A percentile compares a stretch with the other conserved stretches of the same genome.
phyloP scores from a whole-genome alignment of 2,113 vertebrate genomes.

The Plectropomus leopardus region DNA sequence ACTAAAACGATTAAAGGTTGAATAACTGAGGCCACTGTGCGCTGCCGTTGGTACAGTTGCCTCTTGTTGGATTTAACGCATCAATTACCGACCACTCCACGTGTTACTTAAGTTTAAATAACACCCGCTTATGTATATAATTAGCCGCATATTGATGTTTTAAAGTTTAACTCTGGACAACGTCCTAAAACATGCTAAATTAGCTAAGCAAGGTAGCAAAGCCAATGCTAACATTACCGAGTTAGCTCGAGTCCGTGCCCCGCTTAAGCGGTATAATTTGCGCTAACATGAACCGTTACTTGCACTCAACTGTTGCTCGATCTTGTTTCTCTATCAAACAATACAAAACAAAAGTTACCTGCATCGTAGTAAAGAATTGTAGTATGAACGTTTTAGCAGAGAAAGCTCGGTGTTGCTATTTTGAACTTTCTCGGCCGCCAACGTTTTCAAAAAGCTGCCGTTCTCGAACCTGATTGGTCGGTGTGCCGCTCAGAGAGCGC shows the following conservation, averaged over 20 bases:
- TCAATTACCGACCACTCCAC: too few species aligned
- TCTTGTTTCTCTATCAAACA: neutral
- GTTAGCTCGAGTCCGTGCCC: neutral
- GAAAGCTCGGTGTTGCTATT: neutral
- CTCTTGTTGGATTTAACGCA: neutral
- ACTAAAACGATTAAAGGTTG: neutral
- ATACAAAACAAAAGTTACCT: slow-evolving; percentile 58
- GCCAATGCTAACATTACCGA: slow-evolving; percentile 13
- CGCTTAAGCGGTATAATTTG: neutral
- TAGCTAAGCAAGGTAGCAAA: neutral
- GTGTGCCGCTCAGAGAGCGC: fast-evolving
- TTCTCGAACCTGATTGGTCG: slow-evolving; percentile 44
- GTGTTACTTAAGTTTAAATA: neutral
- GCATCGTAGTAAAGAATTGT: slow-evolving; percentile 38
- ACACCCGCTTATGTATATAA: neutral
- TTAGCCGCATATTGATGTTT: fast-evolving
- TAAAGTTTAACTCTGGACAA: neutral
- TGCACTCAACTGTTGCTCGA: too few species aligned
- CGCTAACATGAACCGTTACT: fast-evolving
- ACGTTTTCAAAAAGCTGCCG: slow-evolving; percentile 72
- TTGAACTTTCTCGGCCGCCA: slow-evolving; percentile 61
- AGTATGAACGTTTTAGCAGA: neutral
- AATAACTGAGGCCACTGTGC: neutral
- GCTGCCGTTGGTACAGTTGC: neutral
- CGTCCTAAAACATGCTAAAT: neutral